Evolutionary conservation across 2,888 invertebrate genomes (phyloP).

Genomic region (Acrocera orbiculus): DNA sequence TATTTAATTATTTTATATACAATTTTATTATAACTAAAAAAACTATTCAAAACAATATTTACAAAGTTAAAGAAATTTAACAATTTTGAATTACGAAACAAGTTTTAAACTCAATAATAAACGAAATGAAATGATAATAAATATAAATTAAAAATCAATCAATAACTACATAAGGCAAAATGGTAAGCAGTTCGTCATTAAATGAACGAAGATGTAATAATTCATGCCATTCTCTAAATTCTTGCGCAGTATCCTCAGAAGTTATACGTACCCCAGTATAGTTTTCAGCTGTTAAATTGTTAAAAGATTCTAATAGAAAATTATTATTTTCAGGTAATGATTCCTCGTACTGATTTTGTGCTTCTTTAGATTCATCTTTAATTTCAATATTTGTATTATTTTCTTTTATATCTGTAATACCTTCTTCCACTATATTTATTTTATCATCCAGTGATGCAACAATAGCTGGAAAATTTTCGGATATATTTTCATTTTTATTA

Average conservation of each 20-base stretch:
- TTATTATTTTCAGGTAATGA: slow-evolving; percentile 19
- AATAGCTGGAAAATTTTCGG: not conserved
- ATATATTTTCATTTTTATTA: not conserved
- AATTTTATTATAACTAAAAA: too few relatives aligned
- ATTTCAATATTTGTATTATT: slow-evolving; percentile 1
- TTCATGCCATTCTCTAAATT: slow-evolving; percentile 85
- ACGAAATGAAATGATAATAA: not conserved
- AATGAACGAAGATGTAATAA: slow-evolving; percentile 55
- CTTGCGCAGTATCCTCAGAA: slow-evolving; percentile 16
- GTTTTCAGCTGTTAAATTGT: slow-evolving; percentile 11
- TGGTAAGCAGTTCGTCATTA: slow-evolving; percentile 64
- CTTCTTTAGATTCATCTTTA: not conserved
- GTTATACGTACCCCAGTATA: slow-evolving; percentile 1
- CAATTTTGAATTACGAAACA: too few relatives aligned
- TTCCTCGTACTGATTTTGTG: too few relatives aligned
- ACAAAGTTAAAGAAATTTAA: too few relatives aligned
- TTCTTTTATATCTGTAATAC: too few relatives aligned
- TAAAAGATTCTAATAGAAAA: slow-evolving; percentile 21
- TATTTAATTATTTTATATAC: too few relatives aligned
- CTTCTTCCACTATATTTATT: too few relatives aligned
- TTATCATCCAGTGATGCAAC: not conserved
- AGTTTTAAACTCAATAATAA: not conserved
- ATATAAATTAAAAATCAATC: slow-evolving; percentile 40
- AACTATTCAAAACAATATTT: too few relatives aligned
- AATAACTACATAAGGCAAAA: slow-evolving; percentile 93